Base-by-base conservation (phyloP, 1,140 invertebrate genomes). In the Harpegnathos saltator region DNA sequence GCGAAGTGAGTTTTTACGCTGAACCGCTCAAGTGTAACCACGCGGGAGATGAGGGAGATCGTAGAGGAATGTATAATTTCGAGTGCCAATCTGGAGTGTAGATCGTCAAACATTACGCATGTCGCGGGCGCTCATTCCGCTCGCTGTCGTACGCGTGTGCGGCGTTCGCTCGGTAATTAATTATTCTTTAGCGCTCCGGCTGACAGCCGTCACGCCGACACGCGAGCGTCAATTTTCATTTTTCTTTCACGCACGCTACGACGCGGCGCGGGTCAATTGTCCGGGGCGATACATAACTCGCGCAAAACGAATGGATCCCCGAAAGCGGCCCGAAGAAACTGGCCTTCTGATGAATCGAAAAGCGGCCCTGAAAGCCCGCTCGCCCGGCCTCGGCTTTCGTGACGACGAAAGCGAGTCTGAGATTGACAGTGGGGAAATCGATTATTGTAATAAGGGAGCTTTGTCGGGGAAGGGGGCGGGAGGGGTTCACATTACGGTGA, bases 191-290 rank as follows among this genome's bases (percentile, higher is more conserved):
- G 1, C 66, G 14, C 24, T 12, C 54, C 29, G 52, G 24, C 66
- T 72, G 66, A 71, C 77, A 48, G 14, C 33, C 22, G 19, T 24
- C 24, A 7, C 7, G 65, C 17, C 9, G 63, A 48, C 54, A 24
- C 54, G 54, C 66, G 54, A 22, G 26, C 50, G 75, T 61, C 77
- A 80, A 71, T 81, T 81, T 77, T 81, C 38, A 72, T 24, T 81
- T 81, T 72, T 81, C 77, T 59, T 81, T 78, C 75, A 44, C 5
- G 56, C 26, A 66, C 15, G n/a, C 33, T 52, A 22, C 11, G 24
- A 26, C n/a, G 29, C 52, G 3, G 54, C 54, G 19, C 50, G 17
- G 50, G 22, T 29, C 62, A 29, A 52, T 75, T 77, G 48, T 77
- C 26, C 14, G 44, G n/a, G n/a, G 26, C 48, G 26, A 52, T 65